Evolutionary conservation across 2,113 vertebrate species (phyloP).

Genomic region (Cryptotis parvus): DNA sequence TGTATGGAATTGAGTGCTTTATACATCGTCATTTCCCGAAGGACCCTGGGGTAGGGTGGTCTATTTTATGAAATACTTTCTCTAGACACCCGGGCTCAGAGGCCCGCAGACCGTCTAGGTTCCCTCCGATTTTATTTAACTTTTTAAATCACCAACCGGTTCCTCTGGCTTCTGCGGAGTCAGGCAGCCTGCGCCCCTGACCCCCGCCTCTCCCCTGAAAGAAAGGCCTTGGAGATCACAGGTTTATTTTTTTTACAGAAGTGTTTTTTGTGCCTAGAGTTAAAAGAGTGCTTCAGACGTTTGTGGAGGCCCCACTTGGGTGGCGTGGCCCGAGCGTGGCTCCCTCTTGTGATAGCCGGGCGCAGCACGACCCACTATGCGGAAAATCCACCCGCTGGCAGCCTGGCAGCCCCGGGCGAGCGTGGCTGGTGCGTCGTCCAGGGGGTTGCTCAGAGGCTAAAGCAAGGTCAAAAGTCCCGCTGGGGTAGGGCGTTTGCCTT

Average conservation of each 20-base stretch:
- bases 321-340: background rate
- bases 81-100: background rate
- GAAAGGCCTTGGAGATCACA: conserved; percentile 66
- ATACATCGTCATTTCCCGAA: conserved; percentile 6
- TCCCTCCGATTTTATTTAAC: background rate
- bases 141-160: background rate
- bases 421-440: too few species aligned
- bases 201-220: background rate
- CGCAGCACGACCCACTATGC: too few species aligned
- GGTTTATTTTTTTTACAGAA: conserved; percentile 64
- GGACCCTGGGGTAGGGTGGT: conserved; percentile 2
- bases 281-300: background rate
- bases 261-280: conserved; percentile 55
- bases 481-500: too few species aligned
- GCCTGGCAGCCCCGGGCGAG: too few species aligned
- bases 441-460: too few species aligned
- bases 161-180: background rate
- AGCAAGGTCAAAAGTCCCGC: too few species aligned
- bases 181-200: too few species aligned
- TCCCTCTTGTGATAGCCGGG: too few species aligned
- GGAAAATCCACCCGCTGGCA: too few species aligned
- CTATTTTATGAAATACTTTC: conserved; percentile 48
- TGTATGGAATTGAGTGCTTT: conserved; percentile 72
- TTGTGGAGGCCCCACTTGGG: background rate
- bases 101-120: background rate